phyloP scores from a whole-genome alignment of 1,140 invertebrate species.

The Daktulosphaira vitifoliae region DNA sequence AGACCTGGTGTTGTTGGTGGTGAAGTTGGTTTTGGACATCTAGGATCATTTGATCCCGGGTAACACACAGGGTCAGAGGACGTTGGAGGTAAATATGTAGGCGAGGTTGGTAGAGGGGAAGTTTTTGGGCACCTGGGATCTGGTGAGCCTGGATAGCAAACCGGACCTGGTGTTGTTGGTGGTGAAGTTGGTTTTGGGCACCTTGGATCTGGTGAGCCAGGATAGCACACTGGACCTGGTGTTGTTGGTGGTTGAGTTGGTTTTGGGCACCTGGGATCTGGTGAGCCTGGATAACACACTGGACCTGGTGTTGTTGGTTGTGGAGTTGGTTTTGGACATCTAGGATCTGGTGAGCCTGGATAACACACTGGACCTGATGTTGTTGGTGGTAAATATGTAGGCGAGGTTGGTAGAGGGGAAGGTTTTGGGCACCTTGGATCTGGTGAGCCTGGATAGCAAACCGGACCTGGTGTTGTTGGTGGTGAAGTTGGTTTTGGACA shows the following conservation, averaged over 20 bases:
- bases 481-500: conserved; percentile 39
- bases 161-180: conserved; percentile 34
- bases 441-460: conserved; percentile 40
- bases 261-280: conserved; percentile 45
- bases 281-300: conserved; percentile 41
- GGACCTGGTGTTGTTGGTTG: conserved; percentile 34
- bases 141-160: conserved; percentile 40
- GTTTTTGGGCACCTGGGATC: conserved; percentile 42
- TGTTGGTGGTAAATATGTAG: conserved; percentile 33
- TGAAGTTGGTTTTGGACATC: conserved; percentile 37
- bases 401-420: conserved; percentile 33
- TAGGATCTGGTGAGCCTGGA: conserved; percentile 40
- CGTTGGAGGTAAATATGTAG: conserved; percentile 36
- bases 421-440: conserved; percentile 40
- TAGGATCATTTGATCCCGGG: conserved; percentile 40
- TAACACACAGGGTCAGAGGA: conserved; percentile 36
- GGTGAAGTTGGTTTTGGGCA: conserved; percentile 41
- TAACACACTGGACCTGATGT: conserved; percentile 38
- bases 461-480: conserved; percentile 34
- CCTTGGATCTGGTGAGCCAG: conserved; percentile 42
- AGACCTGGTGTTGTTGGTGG: conserved; percentile 36
- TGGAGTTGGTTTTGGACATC: conserved; percentile 39
- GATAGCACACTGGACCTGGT: conserved; percentile 37
- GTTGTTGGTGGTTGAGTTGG: conserved; percentile 36
- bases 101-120: conserved; percentile 32